A percentile compares a stretch with the other conserved stretches of the same genome.
These are phyloP conservation scores for Ericerus pela DNA, from an alignment of 1,140 invertebrate species.

Conservation along the genomic window DNA sequence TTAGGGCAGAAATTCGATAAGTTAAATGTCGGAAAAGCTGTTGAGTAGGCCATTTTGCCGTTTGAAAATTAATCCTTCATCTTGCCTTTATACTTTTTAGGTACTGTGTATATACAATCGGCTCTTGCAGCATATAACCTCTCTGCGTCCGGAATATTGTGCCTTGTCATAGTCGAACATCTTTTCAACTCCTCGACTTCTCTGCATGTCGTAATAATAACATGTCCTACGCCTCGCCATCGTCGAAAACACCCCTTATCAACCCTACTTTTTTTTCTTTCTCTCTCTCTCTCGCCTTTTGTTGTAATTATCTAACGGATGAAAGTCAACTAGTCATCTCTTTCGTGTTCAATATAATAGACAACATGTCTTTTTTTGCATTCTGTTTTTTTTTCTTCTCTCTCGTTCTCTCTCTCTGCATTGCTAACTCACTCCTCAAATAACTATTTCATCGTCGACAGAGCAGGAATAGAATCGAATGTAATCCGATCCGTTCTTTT, in stretches of 20 bases:
- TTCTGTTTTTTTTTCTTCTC: too few species aligned
- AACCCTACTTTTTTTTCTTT: not conserved
- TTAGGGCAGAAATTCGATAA: conserved; percentile 9
- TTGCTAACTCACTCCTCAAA: too few species aligned
- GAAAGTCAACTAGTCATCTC: conserved; percentile 3
- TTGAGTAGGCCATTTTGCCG: conserved; percentile 8
- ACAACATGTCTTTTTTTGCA: too few species aligned
- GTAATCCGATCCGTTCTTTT: too few species aligned
- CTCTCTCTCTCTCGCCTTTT: too few species aligned
- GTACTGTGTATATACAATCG: too few species aligned
- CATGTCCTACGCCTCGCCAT: not conserved
- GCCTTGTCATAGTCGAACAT: conserved; percentile 6
- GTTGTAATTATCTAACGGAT: conserved; percentile 8
- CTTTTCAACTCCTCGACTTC: too few species aligned
- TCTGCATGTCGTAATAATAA: too few species aligned
- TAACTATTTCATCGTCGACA: too few species aligned
- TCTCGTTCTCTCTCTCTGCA: too few species aligned
- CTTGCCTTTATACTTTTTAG: conserved; percentile 3
- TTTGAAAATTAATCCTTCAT: conserved; percentile 11
- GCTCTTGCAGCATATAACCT: not conserved
- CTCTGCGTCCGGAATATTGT: conserved; percentile 2
- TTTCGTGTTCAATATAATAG: too few species aligned
- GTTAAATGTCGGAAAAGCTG: conserved; percentile 2
- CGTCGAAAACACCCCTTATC: not conserved
- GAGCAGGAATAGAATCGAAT: too few species aligned